These are phyloP conservation scores for Siniperca obscura DNA, from an alignment of 2,797 vertebrate genomes.

Conservation along the genomic window DNA sequence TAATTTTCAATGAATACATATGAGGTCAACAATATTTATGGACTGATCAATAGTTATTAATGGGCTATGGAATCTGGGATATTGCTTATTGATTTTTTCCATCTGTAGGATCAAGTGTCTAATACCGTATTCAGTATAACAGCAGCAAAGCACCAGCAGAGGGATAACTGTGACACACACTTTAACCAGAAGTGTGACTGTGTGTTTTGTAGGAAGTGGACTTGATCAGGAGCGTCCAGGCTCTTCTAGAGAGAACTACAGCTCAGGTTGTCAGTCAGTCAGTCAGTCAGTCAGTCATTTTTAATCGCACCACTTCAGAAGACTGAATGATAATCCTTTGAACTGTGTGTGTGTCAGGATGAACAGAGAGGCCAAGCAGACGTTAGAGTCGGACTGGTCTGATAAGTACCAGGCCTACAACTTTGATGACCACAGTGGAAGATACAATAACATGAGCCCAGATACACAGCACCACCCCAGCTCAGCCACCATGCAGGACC, in stretches of 20 bases:
- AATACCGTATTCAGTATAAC: no score
- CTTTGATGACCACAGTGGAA: conserved; percentile 85
- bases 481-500: conserved; percentile 87
- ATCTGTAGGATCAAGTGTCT: neutral
- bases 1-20: no score
- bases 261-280: conserved; percentile 87
- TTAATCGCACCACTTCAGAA: no score
- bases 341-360: conserved; percentile 75
- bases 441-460: conserved; percentile 85
- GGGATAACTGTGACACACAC: neutral
- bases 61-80: no score
- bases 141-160: conserved; percentile 11
- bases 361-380: conserved; percentile 88
- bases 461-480: conserved; percentile 85
- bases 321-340: neutral
- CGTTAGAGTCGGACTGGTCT: conserved; percentile 92
- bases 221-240: conserved; percentile 90
- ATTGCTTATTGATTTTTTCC: no score
- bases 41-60: no score
- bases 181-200: neutral
- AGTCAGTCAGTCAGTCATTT: no score
- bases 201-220: conserved; percentile 88
- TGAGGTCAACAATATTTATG: no score
- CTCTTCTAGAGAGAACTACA: conserved; percentile 91
- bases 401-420: conserved; percentile 90